These are phyloP conservation scores for Anniella stebbinsi DNA, from an alignment of 2,797 vertebrate genomes.

Conservation along the genomic window DNA sequence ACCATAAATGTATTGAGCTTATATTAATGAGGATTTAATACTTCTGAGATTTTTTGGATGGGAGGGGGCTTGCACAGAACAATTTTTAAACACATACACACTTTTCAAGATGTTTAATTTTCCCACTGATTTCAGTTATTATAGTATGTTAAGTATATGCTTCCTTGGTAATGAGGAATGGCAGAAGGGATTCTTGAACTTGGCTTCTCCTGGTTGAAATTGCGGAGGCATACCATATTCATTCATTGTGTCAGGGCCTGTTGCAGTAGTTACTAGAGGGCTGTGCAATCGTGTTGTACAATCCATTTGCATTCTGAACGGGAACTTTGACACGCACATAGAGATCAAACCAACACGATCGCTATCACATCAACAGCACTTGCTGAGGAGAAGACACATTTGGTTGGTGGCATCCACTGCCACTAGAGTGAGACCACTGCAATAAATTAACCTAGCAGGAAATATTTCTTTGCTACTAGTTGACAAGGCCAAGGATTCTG, in stretches of 20 bases:
- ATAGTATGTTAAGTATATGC: constrained; percentile 68
- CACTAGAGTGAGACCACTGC: not conserved
- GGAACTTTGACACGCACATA: constrained; percentile 42
- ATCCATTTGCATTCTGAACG: constrained; percentile 28
- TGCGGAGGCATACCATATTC: constrained; percentile 46
- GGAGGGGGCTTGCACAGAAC: constrained; percentile 58
- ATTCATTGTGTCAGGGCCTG: constrained; percentile 52
- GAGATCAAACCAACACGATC: too few species aligned
- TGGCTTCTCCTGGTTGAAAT: constrained; percentile 55
- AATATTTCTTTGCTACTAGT: not conserved
- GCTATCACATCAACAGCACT: not conserved
- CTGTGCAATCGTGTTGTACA: constrained; percentile 45
- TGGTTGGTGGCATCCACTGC: not conserved
- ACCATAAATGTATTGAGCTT: constrained; percentile 80
- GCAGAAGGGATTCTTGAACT: constrained; percentile 59
- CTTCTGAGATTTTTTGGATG: constrained; percentile 72
- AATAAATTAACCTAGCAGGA: not conserved
- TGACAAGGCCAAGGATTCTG: not conserved
- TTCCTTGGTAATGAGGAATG: constrained; percentile 65
- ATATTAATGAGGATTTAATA: constrained; percentile 82
- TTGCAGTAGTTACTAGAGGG: constrained; percentile 38
- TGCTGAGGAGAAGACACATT: constrained; percentile 23
- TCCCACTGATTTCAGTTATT: constrained; percentile 76
- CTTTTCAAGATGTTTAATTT: constrained; percentile 66
- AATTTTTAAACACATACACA: constrained; percentile 70